Percentiles rank a stretch among this genome's conserved stretches.
Evolutionary conservation across 2,797 vertebrate species (phyloP).

Genomic region (Tarsius wallacei): DNA sequence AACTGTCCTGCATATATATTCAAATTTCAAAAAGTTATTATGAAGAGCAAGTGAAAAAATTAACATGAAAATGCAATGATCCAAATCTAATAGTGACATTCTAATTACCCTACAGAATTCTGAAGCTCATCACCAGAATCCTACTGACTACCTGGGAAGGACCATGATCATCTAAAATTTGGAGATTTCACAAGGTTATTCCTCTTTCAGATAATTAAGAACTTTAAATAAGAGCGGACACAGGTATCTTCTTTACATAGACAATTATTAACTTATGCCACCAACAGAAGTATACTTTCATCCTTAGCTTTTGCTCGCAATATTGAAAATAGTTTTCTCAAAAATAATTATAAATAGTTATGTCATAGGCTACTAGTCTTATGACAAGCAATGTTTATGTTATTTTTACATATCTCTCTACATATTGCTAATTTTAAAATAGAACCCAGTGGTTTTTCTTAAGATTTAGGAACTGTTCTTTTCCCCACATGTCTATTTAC

Average conservation of each 20-base stretch:
- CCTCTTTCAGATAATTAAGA: neutral
- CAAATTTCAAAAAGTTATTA: neutral
- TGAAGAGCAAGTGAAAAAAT: conserved; percentile 17
- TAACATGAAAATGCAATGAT: neutral
- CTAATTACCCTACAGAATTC: neutral
- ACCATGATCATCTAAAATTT: conserved; percentile 19
- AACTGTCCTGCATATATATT: neutral
- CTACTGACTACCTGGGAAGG: neutral
- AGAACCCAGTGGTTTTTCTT: neutral
- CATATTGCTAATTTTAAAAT: neutral
- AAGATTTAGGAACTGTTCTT: neutral
- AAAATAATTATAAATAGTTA: conserved; percentile 5
- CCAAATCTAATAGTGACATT: neutral
- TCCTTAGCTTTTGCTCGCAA: conserved; percentile 8
- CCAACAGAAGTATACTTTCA: neutral
- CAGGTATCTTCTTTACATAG: neutral
- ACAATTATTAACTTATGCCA: conserved; percentile 12
- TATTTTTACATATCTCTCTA: neutral
- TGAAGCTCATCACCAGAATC: neutral
- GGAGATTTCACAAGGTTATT: neutral
- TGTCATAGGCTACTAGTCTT: neutral
- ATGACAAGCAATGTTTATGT: neutral
- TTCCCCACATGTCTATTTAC: neutral
- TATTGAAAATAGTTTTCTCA: conserved; percentile 15
- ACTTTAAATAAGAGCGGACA: neutral